Evolutionary conservation across 2,113 vertebrate species (phyloP), one percentile per base, ranked within the genome.

Genomic region (Amblyopsis rosae): DNA sequence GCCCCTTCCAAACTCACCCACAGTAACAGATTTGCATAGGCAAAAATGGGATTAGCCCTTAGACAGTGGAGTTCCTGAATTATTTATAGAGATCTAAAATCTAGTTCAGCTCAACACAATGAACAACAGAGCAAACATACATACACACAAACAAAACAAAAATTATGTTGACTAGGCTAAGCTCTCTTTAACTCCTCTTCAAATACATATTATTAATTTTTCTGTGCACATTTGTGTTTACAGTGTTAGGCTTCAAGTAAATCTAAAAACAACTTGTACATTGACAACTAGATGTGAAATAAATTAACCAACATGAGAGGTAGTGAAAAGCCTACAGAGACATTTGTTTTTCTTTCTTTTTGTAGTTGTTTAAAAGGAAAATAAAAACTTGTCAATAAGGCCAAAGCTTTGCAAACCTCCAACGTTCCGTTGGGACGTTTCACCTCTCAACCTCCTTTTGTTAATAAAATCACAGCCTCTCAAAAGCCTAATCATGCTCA

Each of bases 191-290:
- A 85, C 80, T 78, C 77, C 73, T 82, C 77, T 73, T 91, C 81
- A 76, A 79, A 82, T 87, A 91, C 85, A 90, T 84, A 65, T 41
- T 41, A 41, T 78, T 87, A 71, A 76, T 87, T 82, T 87, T 79
- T 88, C 90, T 88, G 90, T 91, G 91, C 90, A 93, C 80, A 80
- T 88, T 86, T 85, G 89, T 85, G 82, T 88, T 93, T 93, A 93
- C 93, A 94, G 93, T 94, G 92, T 93, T 93, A 93, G 92, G 91
- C 89, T 93, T 94, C 93, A 94, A 94, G 92, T 93, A 94, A 86
- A 90, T 93, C 88, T 91, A 93, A 91, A 88, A 87, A 92, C 77
- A 90, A 88, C 73, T 85, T 81, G 81, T 88, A 92, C 85, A 91
- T 88, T 76, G 75, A 90, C 75, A 88, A 87, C 87, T 91, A 88